Conservation (phyloP, 2,888 invertebrate genomes). For the Nomada fucata region DNA sequence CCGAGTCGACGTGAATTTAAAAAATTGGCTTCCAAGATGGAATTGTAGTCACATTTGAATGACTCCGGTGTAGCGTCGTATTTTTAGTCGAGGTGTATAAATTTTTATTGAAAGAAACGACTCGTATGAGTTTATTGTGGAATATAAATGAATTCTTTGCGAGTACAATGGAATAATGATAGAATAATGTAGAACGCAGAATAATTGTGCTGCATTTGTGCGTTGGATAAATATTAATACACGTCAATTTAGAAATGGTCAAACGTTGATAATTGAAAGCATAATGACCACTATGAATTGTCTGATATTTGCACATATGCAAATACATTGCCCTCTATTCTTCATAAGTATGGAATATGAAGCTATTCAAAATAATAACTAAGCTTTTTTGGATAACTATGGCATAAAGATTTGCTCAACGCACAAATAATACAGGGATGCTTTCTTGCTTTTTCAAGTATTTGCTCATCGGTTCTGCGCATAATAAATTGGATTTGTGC, state of each 20-base stretch:
- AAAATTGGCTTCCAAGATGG: background rate
- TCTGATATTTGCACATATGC: no score
- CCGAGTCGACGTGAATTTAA: background rate
- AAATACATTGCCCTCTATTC: no score
- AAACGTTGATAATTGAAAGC: no score
- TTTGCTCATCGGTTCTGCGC: conserved; percentile 2
- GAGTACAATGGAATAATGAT: no score
- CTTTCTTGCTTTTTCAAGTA: background rate
- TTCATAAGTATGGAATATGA: no score
- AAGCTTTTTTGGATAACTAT: background rate
- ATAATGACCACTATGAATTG: no score
- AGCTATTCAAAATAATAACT: no score
- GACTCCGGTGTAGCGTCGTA: background rate
- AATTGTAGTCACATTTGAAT: background rate
- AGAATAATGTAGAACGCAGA: no score
- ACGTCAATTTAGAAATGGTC: no score
- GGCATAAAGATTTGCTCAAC: background rate
- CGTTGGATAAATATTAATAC: no score
- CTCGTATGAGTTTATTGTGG: background rate
- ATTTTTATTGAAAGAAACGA: background rate
- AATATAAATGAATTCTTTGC: background rate
- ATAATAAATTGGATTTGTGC: conserved; percentile 35
- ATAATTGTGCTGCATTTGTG: no score
- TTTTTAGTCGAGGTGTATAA: background rate
- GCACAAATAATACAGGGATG: background rate